Percentiles rank a stretch among this genome's conserved stretches.
phyloP scores from a whole-genome alignment of 2,797 vertebrate genomes.

The Tragopan temminckii region DNA sequence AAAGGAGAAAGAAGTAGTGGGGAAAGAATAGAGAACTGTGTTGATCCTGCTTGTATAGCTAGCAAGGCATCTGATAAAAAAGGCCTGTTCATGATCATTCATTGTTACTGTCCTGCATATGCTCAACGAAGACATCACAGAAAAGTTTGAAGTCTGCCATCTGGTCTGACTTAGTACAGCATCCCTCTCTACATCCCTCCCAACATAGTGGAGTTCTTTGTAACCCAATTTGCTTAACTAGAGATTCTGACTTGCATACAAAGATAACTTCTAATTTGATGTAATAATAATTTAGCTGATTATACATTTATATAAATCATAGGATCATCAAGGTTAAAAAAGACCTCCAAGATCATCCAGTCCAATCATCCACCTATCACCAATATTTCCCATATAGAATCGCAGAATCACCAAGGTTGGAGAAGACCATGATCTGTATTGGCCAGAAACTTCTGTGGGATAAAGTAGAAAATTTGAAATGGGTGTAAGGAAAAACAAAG shows the following conservation, averaged over 20 bases:
- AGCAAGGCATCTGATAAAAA: neutral
- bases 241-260: neutral
- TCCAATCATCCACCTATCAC: no score
- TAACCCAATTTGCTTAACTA: conserved; percentile 27
- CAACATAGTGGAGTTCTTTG: neutral
- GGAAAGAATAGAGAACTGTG: neutral
- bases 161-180: neutral
- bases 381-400: no score
- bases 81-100: conserved; percentile 2
- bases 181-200: neutral
- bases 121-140: neutral
- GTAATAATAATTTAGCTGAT: neutral
- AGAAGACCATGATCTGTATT: neutral
- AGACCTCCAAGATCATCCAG: no score
- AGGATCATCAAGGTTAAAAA: no score
- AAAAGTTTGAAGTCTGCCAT: conserved; percentile 22
- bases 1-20: neutral
- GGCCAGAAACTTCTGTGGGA: neutral
- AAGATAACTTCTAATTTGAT: neutral
- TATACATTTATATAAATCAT: neutral
- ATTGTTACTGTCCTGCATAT: neutral
- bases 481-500: rapidly evolving
- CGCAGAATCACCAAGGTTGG: no score
- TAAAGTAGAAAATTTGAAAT: neutral
- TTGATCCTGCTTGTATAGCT: neutral